Evolutionary conservation across 2,797 vertebrate species (phyloP), one percentile per base, ranked within the genome.

Genomic region (Cuculus canorus): DNA sequence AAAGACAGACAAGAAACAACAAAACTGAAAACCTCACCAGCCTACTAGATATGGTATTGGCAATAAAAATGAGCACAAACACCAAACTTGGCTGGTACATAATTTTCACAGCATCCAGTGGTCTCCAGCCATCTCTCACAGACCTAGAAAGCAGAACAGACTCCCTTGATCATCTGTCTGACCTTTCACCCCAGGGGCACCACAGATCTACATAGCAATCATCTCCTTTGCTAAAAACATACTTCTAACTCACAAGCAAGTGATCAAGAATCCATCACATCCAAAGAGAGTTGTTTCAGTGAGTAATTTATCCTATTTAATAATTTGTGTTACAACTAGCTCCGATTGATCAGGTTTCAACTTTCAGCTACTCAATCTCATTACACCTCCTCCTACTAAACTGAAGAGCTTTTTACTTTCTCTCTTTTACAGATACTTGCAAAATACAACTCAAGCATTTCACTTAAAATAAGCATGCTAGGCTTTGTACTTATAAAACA

Each of bases 291-390:
- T 25, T 82, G 56, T 86, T 93, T 57, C 12, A 53, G 53, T 4
- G 0, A 88, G 75, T 71, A 79, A 91, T 77, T 96, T 76, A 91
- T 65, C 71, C 73, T 84, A 72, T 54, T 91, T 69, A 93, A 87
- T 79, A 64, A 96, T 73, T n/a, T 71, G 48, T 59, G 53, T 45
- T 95, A 92, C 57, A 86, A 93, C 73, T 61, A 93, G 71, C 47
- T 27, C 75, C 88, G 81, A 95, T 94, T 90, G 41, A 82, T 85
- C 54, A 59, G 59, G 54, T 81, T 87, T 94, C 71, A 65, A 52
- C 88, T 91, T 92, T 27, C 75, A 83, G 81, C 71, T 60, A 71
- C 47, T 92, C 81, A 53, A 14, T 80, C 48, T 84, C 61, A 88
- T 64, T 92, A 82, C 15, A 82, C 27, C 52, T 82, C 71, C 59